Evolutionary conservation across 2,113 vertebrate genomes (phyloP).

Genomic region (Leptobrachium leishanense): DNA sequence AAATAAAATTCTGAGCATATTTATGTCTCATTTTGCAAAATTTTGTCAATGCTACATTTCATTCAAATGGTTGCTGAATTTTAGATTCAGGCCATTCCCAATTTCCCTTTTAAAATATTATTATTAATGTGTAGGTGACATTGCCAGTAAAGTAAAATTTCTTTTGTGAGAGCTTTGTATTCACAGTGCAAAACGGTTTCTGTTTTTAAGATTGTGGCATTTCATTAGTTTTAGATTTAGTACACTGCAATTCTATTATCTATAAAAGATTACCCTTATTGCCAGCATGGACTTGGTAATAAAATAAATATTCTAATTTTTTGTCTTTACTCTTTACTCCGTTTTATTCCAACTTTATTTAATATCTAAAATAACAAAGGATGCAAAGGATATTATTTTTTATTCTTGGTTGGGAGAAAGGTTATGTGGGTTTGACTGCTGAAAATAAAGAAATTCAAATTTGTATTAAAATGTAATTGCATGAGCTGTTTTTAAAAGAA

Average conservation of each 20-base stretch:
- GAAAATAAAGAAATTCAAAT: slow-evolving; percentile 45
- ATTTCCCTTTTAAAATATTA: not conserved
- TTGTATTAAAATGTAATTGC: slow-evolving; percentile 48
- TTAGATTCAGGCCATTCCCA: not conserved
- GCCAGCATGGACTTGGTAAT: slow-evolving; percentile 38
- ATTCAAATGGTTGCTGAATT: not conserved
- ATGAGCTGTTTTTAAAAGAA: slow-evolving; percentile 43
- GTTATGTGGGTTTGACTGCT: slow-evolving; percentile 46
- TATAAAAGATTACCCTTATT: slow-evolving; percentile 44
- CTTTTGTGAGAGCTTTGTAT: slow-evolving; percentile 13
- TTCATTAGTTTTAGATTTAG: slow-evolving; percentile 51
- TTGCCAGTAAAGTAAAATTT: slow-evolving; percentile 15
- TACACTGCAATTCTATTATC: slow-evolving; percentile 48
- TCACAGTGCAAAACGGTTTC: slow-evolving; percentile 19
- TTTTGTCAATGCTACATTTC: not conserved
- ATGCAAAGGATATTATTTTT: slow-evolving; percentile 48
- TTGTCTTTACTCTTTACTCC: slow-evolving; percentile 3
- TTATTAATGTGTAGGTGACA: slow-evolving; percentile 28
- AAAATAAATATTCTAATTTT: slow-evolving; percentile 48
- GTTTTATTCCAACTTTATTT: slow-evolving; percentile 42
- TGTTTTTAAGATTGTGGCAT: slow-evolving; percentile 45
- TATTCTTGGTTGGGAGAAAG: slow-evolving; percentile 35
- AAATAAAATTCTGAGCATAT: not conserved
- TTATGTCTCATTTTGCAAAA: not conserved
- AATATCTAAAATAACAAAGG: slow-evolving; percentile 48